A percentile compares a stretch with the other conserved stretches of the same genome.
These are phyloP conservation scores for Belgica antarctica DNA, from an alignment of 2,888 invertebrate genomes.

Conservation along the genomic window DNA sequence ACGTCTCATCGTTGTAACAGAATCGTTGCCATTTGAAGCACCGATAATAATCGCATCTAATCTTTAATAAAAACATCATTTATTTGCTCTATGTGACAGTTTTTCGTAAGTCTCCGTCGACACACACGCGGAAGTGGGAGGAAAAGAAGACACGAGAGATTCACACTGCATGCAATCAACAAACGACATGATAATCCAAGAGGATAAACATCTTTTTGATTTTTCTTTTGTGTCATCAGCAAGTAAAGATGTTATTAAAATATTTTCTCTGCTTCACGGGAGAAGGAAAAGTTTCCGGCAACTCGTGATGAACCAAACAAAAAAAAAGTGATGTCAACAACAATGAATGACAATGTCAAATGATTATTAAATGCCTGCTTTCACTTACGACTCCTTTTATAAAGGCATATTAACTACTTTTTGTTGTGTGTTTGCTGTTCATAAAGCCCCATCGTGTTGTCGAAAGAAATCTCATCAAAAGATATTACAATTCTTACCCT, in stretches of 20 bases:
- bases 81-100: conserved; percentile 7
- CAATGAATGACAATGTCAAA: conserved; percentile 4
- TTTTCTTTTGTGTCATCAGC: conserved; percentile 31
- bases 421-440: neutral
- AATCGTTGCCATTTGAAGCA: neutral
- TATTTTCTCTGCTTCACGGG: neutral
- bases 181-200: neutral
- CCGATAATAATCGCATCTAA: conserved; percentile 6
- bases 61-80: conserved; percentile 40
- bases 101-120: conserved; percentile 16
- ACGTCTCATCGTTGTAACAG: no score
- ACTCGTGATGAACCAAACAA: neutral
- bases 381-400: neutral
- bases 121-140: no score
- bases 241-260: conserved; percentile 36
- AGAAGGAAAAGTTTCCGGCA: conserved; percentile 15
- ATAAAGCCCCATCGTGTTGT: neutral
- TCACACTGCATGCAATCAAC: conserved; percentile 17
- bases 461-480: conserved; percentile 1
- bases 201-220: conserved; percentile 32
- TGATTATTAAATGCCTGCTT: conserved; percentile 9
- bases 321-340: neutral
- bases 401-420: neutral
- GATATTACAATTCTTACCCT: neutral
- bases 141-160: no score